Conservation (phyloP, 2,797 vertebrate genomes). For the Enteromius fasciolatus region DNA sequence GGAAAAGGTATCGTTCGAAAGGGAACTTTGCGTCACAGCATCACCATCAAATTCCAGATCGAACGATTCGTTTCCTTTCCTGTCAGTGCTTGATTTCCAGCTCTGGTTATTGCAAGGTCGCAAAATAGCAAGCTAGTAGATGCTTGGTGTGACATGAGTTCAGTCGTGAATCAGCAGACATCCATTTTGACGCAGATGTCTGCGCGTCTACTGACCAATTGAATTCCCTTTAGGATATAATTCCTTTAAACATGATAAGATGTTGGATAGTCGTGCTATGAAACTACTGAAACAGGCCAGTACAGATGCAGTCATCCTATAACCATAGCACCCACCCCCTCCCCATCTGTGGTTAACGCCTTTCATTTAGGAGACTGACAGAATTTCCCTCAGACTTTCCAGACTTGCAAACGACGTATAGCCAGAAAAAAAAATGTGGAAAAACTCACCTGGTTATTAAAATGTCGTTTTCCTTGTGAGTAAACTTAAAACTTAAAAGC, state of each 20-base stretch:
- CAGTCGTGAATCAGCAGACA: conserved; percentile 5
- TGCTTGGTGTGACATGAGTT: neutral
- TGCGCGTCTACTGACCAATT: conserved; percentile 36
- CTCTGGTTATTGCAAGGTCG: neutral
- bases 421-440: neutral
- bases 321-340: neutral
- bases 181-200: conserved; percentile 70
- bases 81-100: neutral
- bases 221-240: neutral
- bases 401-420: neutral
- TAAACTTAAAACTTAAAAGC: too few species aligned
- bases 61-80: neutral
- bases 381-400: neutral
- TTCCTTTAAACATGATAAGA: neutral
- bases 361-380: conserved; percentile 15
- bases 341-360: conserved; percentile 31
- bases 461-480: neutral
- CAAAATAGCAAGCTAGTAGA: neutral
- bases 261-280: neutral
- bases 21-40: conserved; percentile 5
- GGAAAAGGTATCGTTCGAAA: conserved; percentile 2
- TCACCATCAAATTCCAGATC: neutral
- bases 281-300: conserved; percentile 1
- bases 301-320: conserved; percentile 4
- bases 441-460: neutral